Conservation (phyloP, 1,140 invertebrate species). For the Adelges cooleyi region DNA sequence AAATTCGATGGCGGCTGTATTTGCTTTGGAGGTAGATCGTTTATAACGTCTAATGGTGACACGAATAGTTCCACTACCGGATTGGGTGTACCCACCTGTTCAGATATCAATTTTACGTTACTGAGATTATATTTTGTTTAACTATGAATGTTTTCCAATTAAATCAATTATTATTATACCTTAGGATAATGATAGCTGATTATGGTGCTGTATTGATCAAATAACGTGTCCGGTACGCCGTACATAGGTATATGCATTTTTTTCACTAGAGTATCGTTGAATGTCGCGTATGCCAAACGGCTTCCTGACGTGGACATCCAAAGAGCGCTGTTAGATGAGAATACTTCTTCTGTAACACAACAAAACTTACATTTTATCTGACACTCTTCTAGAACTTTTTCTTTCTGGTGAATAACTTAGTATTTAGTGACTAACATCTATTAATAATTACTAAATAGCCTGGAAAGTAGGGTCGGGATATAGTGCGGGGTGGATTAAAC, state of each 20-base stretch:
- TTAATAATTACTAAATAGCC: too few relatives aligned
- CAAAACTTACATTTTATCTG: background rate
- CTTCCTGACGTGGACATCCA: background rate
- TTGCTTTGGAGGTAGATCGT: background rate
- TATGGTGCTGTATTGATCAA: background rate
- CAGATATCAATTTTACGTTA: too few relatives aligned
- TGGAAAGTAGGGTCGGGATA: too few relatives aligned
- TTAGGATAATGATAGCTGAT: constrained; percentile 2
- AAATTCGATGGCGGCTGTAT: background rate
- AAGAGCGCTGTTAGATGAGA: background rate
- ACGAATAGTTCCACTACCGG: background rate
- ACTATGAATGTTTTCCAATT: too few relatives aligned
- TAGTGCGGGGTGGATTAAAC: too few relatives aligned
- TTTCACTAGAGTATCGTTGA: background rate
- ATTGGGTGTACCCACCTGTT: background rate
- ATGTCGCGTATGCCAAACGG: background rate
- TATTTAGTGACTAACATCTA: too few relatives aligned
- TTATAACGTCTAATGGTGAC: background rate
- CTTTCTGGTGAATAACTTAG: too few relatives aligned
- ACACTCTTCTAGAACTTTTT: background rate
- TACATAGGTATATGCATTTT: background rate
- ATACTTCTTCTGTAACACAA: constrained; percentile 13
- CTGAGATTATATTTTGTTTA: too few relatives aligned
- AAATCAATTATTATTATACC: background rate
- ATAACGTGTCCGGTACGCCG: constrained; percentile 3